Conservation (phyloP, 2,113 vertebrate genomes). For the Otus sunia region DNA sequence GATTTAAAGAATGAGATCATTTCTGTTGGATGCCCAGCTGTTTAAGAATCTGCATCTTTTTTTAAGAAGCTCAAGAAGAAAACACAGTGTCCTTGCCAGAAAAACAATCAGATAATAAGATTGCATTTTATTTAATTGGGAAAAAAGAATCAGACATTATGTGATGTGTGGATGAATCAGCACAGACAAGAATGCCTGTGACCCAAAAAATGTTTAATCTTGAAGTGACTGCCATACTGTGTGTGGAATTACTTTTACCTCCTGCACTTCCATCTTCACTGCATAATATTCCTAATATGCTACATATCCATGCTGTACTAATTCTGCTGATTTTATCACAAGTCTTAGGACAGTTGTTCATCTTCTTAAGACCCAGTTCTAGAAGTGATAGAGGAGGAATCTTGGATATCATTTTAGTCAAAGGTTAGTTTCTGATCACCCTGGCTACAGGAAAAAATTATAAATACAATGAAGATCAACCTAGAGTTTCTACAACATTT, state of each 20-base stretch:
- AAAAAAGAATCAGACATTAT: background rate
- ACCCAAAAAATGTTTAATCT: background rate
- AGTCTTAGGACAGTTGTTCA: background rate
- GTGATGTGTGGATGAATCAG: background rate
- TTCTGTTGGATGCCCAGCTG: slow-evolving; percentile 22
- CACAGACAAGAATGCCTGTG: background rate
- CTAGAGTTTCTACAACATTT: background rate
- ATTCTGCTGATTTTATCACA: background rate
- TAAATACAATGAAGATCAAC: background rate
- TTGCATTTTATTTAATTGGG: background rate
- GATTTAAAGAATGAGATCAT: slow-evolving; percentile 49
- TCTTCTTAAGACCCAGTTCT: background rate
- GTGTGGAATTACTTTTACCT: background rate
- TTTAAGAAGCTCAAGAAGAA: slow-evolving; percentile 10
- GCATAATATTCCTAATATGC: background rate
- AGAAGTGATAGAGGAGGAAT: background rate
- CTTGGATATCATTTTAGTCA: background rate
- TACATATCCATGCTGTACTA: background rate
- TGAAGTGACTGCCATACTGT: background rate
- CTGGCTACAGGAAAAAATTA: background rate
- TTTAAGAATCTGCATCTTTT: slow-evolving; percentile 21
- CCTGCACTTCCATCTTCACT: background rate
- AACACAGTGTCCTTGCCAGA: slow-evolving; percentile 11
- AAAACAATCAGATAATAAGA: background rate
- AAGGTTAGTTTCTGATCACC: background rate